phyloP scores from a whole-genome alignment of 2,797 vertebrate species.

The Aulostomus chinensis region DNA sequence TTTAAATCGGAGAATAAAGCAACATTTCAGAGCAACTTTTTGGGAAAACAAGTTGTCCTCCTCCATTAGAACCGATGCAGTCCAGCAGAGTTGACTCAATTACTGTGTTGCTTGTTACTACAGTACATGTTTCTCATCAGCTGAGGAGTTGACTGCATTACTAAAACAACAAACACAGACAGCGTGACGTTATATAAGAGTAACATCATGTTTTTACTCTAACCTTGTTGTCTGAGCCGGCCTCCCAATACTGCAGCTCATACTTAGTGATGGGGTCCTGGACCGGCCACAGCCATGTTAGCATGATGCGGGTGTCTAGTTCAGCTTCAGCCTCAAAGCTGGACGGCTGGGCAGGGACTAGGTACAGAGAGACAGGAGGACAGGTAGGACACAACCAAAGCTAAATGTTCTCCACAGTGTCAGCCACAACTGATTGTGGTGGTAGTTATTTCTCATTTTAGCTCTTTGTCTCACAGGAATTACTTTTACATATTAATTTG shows the following conservation, averaged over 20 bases:
- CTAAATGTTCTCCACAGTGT: slow-evolving; percentile 4
- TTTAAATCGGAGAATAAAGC: too few species aligned
- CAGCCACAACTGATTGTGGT: neutral
- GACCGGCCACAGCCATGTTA: slow-evolving; percentile 89
- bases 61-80: too few species aligned
- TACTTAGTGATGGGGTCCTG: slow-evolving; percentile 92
- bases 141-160: slow-evolving; percentile 36
- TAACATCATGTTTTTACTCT: slow-evolving; percentile 43
- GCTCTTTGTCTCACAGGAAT: too few species aligned
- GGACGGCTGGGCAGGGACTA: slow-evolving; percentile 92
- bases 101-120: too few species aligned
- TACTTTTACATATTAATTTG: too few species aligned
- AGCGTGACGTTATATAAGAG: too few species aligned
- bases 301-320: slow-evolving; percentile 88
- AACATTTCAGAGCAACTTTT: too few species aligned
- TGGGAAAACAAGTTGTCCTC: too few species aligned
- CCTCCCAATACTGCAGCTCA: slow-evolving; percentile 91
- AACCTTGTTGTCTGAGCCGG: slow-evolving; percentile 85
- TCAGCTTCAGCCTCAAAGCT: slow-evolving; percentile 93
- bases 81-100: too few species aligned
- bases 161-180: slow-evolving; percentile 22
- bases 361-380: neutral
- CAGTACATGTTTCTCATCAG: slow-evolving; percentile 37
- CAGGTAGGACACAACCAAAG: slow-evolving; percentile 1
- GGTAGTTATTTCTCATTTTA: too few species aligned